These are phyloP conservation scores for Delichon dasypus DNA, from an alignment of 2,797 vertebrate genomes.

Conservation along the genomic window DNA sequence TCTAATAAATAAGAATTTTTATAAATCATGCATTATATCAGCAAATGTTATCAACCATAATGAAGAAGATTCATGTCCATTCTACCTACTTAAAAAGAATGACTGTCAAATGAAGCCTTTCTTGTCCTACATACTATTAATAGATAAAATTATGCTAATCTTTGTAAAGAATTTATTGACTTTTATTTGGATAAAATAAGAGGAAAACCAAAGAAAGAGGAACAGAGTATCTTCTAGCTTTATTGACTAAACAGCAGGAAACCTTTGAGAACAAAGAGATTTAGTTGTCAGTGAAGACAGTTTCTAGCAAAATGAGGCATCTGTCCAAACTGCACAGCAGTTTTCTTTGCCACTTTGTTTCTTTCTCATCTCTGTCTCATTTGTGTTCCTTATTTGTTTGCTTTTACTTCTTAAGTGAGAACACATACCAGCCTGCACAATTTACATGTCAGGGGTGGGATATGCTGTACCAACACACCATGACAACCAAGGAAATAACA, in stretches of 20 bases:
- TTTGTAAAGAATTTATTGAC: background rate
- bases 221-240: background rate
- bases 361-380: background rate
- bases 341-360: background rate
- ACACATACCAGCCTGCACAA: background rate
- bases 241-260: background rate
- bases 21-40: background rate
- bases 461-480: background rate
- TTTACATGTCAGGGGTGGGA: background rate
- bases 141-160: background rate
- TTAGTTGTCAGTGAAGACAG: background rate
- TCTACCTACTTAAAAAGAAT: background rate
- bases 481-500: background rate
- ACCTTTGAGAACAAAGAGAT: slow-evolving; percentile 1
- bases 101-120: background rate
- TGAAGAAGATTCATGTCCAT: background rate
- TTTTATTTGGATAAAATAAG: background rate
- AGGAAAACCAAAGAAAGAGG: background rate
- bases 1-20: background rate
- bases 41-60: background rate
- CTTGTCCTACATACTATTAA: background rate
- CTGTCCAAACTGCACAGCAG: background rate
- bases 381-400: background rate
- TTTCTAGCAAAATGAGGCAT: background rate
- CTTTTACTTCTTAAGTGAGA: background rate